Evolutionary conservation across 2,113 vertebrate species (phyloP).

Genomic region (Nothocercus julius): DNA sequence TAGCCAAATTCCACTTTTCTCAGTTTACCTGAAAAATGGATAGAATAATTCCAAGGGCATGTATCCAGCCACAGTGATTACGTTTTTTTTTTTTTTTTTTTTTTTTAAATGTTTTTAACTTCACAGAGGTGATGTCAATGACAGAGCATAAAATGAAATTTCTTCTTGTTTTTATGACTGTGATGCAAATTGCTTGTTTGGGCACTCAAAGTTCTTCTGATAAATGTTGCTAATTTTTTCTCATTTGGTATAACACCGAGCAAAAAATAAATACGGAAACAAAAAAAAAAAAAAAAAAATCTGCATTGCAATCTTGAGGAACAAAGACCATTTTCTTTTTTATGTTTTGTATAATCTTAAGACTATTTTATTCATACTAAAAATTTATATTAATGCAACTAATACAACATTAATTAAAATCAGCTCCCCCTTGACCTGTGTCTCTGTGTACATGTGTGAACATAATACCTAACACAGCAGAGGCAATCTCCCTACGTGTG

Average conservation of each 20-base stretch:
- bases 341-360: background rate
- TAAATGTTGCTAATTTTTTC: background rate
- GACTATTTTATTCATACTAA: background rate
- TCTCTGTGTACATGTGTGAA: background rate
- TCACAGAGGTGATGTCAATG: background rate
- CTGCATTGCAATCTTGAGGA: background rate
- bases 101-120: background rate
- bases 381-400: background rate
- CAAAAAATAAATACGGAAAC: background rate
- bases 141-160: background rate
- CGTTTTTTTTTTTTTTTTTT: background rate
- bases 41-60: background rate
- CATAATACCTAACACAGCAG: background rate
- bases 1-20: background rate
- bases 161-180: background rate
- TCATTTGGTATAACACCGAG: background rate
- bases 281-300: background rate
- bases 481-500: background rate
- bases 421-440: background rate
- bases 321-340: background rate
- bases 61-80: background rate
- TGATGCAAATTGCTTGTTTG: background rate
- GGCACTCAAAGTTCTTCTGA: background rate
- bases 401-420: background rate
- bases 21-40: background rate